phyloP scores from a whole-genome alignment of 2,888 invertebrate species.

The Rapana venosa region DNA sequence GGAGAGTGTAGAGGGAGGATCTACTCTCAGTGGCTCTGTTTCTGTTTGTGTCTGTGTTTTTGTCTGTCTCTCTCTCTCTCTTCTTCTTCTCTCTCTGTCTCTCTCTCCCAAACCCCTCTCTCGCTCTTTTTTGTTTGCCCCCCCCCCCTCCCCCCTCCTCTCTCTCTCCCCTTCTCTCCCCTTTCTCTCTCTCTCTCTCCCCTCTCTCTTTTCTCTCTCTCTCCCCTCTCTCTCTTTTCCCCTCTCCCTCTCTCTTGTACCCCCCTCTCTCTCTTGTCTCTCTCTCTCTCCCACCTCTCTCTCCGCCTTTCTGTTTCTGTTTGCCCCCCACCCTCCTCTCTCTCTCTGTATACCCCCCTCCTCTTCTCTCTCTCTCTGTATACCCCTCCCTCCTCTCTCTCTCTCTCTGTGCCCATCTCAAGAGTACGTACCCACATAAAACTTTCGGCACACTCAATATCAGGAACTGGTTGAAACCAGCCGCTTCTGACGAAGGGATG shows the following conservation, averaged over 20 bases:
- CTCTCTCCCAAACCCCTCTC: not conserved
- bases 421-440: not conserved
- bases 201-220: conserved; percentile 20
- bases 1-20: not conserved
- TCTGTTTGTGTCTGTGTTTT: not conserved
- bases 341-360: not conserved
- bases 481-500: not conserved
- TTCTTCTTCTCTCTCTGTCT: not conserved
- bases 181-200: not conserved
- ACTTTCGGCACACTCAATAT: not conserved
- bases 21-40: not conserved
- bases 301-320: not conserved
- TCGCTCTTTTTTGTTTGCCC: not conserved
- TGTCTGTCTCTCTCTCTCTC: conserved; percentile 18
- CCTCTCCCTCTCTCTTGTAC: not conserved
- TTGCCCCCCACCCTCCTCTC: not conserved
- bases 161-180: not conserved
- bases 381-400: not conserved
- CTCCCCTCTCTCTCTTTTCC: not conserved
- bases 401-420: not conserved
- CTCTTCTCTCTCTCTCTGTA: not conserved
- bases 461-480: not conserved
- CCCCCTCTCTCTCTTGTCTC: not conserved
- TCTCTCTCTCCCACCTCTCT: not conserved
- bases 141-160: not conserved